Evolutionary conservation across 2,888 invertebrate genomes (phyloP), one percentile per base, ranked within the genome.

Genomic region (Cantharis rustica): DNA sequence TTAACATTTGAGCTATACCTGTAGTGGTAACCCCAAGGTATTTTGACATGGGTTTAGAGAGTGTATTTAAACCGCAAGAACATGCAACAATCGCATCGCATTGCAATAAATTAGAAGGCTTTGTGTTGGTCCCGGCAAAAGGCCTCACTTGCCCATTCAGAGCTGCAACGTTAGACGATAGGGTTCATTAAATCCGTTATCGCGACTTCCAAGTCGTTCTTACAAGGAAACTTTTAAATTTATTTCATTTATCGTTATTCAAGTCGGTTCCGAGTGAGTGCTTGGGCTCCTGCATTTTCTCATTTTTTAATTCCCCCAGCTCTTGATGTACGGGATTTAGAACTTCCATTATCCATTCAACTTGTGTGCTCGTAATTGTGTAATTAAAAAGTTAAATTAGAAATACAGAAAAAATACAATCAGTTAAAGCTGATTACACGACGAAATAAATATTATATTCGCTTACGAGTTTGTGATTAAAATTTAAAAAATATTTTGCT

Each of bases 101-200:
- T 82, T 80, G 85, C 84, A 80, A 86, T 86, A 86, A 86, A 86
- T 87, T 86, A 86, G 81, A 79, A 82, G 83, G 84, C 86, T 85
- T 86, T 86, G 86, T 86, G 86, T 79, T 79, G 77, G 76, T 78
- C 85, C 83, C 84, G 83, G 84, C 80, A 77, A 47, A 47, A 77
- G 79, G 79, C 79, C 79, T 73, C 73, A 76, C 74, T 77, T 77
- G 76, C 80, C 81, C 85, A 86, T 85, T 86, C 85, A 85, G 83
- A 85, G 80, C 75, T 77, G 77, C 77, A 75, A 81, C 84, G 81
- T 82, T 84, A 85, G 86, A 85, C 86, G 87, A 87, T 87, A 86
- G 87, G 87, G 86, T 87, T 87, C 87, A 87, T 87, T 87, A 87
- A 87, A 87, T 87, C 86, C 87, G 87, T 87, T 87, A 87, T 87